Base-by-base conservation (phyloP, 2,797 vertebrate species). In the Tapirus indicus region DNA sequence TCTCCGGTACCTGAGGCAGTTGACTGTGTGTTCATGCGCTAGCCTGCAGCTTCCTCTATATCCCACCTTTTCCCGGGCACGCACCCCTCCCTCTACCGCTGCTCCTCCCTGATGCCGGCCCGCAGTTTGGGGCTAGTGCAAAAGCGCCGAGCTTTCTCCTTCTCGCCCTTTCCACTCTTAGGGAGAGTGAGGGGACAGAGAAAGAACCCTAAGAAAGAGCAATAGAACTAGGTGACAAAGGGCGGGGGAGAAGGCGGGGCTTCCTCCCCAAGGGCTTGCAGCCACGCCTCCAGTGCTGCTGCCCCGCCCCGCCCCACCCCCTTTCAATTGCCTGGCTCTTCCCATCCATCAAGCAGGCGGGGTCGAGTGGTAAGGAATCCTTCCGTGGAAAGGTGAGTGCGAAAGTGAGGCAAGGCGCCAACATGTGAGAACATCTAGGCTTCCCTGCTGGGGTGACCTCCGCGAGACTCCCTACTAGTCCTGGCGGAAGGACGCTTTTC, bases 51-150 rank as follows among this genome's bases (percentile, higher is more conserved):
- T 20, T 10, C 93, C 23, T 21, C 52, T 0, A 3, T 54, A 93
- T 96, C 93, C 96, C 78, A 47, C 95, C 83, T 96, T 91, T 94
- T 93, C 62, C 35, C 7, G 1, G 17, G 38, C 41, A 35, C 21
- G 6, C 2, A 1, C 1, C 0, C 11, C 60, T 32, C 8, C 8
- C 17, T 23, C 66, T 1, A 21, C 20, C 2, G 23, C 10, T 0
- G 8, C 27, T 62, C 23, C 35, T 14, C 29, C 18, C 44, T 0
- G 41, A 2, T 0, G 14, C 29, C 6, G 0, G 12, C 35, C 13
- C 0, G 11, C 0, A 6, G 9, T 49, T 41, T 58, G 23, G 10
- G 54, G 58, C 78, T 41, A 68, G 58, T 56, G 49, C 74, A 52
- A 88, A 79, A 71, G 54, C 72, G 13, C 38, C 6, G 6, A 60